Conservation (phyloP, 1,140 invertebrate species). For the Arctopsyche grandis region DNA sequence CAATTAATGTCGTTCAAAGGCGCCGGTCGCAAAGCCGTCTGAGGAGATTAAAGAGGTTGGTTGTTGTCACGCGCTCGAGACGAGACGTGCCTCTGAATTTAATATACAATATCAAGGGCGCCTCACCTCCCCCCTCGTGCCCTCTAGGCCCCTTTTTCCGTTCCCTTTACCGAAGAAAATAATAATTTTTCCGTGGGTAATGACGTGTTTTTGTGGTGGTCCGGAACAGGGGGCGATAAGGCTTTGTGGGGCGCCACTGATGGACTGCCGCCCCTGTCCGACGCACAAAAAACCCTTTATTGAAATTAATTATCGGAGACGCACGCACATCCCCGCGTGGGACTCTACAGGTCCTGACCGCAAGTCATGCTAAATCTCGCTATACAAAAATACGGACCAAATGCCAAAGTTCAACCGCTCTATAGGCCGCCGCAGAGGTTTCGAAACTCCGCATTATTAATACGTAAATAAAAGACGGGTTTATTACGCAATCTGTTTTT, state of each 20-base stretch:
- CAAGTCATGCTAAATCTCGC: neutral
- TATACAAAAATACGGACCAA: neutral
- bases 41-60: slow-evolving; percentile 26
- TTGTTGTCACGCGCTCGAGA: slow-evolving; percentile 30
- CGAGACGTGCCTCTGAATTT: slow-evolving; percentile 40
- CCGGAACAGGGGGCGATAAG: slow-evolving; percentile 23
- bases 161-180: slow-evolving; percentile 3
- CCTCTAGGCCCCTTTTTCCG: neutral
- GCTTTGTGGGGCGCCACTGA: slow-evolving; percentile 24
- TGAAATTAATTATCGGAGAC: slow-evolving; percentile 39
- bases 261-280: slow-evolving; percentile 9
- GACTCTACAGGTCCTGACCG: neutral
- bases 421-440: too few species aligned
- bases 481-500: too few species aligned
- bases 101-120: slow-evolving; percentile 36
- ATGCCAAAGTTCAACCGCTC: neutral
- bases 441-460: too few species aligned
- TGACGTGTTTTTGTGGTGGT: slow-evolving; percentile 35
- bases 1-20: slow-evolving; percentile 42
- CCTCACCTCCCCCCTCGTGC: neutral
- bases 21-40: neutral
- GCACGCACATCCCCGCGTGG: neutral
- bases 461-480: too few species aligned
- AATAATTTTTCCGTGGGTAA: slow-evolving; percentile 40
- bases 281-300: slow-evolving; percentile 27